phyloP scores from a whole-genome alignment of 2,888 invertebrate species.

The Mesopsocus fuscifrons region DNA sequence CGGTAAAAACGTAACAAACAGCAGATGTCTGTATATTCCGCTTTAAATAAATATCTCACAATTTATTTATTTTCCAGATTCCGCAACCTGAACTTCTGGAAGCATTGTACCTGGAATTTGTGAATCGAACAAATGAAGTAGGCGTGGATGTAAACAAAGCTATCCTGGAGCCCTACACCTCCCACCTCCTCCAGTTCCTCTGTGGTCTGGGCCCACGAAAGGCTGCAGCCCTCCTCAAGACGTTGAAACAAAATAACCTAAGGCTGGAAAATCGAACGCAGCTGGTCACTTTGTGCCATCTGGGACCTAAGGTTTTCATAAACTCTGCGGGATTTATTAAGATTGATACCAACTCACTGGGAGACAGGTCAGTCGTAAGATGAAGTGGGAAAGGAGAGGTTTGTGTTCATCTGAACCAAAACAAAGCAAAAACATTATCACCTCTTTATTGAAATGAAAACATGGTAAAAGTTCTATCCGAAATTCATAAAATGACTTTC shows the following conservation, averaged over 20 bases:
- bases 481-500: background rate
- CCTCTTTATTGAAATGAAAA: too few relatives aligned
- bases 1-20: too few relatives aligned
- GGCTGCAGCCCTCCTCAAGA: conserved; percentile 66
- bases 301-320: conserved; percentile 97
- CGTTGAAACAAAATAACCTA: conserved; percentile 78
- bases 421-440: too few relatives aligned
- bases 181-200: conserved; percentile 85
- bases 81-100: conserved; percentile 72
- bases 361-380: conserved; percentile 46
- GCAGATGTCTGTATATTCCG: too few relatives aligned
- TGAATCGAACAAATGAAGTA: conserved; percentile 93
- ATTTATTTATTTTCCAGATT: too few relatives aligned
- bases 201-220: conserved; percentile 94
- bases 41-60: too few relatives aligned
- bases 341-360: conserved; percentile 90
- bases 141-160: conserved; percentile 94
- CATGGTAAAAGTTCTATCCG: background rate
- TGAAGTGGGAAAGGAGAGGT: background rate
- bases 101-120: conserved; percentile 66
- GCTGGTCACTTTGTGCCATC: conserved; percentile 83
- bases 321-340: conserved; percentile 98
- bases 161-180: conserved; percentile 70
- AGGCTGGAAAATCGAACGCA: conserved; percentile 88
- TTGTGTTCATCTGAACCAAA: background rate